Base-by-base conservation (phyloP, 2,113 vertebrate species). In the Nannospalax galili region DNA sequence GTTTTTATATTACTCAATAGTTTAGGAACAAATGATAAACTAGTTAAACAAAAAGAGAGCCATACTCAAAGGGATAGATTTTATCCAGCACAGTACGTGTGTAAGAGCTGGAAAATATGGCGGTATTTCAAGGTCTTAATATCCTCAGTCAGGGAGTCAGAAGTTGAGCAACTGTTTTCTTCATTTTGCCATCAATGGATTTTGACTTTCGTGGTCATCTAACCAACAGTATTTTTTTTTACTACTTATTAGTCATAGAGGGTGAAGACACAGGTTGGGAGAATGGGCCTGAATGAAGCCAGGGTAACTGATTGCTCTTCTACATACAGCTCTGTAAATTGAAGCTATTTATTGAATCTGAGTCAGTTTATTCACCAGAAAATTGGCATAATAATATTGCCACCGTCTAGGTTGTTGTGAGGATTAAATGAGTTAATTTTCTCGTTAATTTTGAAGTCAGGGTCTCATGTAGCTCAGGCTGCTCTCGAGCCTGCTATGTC, bases 11-110 rank as follows among this genome's bases (percentile, higher is more conserved):
- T 3, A 56, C 12, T 24, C 1, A 77, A 30, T 40, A 75, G 42
- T 75, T 96, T 52, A 74, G 94, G 62, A 74, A 87, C 42, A 80
- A 90, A 93, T 56, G 48, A 91, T 91, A 86, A 84, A 78, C 65
- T 40, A 90, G 80, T 95, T 73, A 92, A 85, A 26, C 4, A 15
- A 69, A 91, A 91, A 79, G 52, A 42, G 84, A 90, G 45, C 42
- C 28, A 84, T 75, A 32, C 82, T 90, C 42, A 60, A 77, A 95
- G 37, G n/a, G 4, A 37, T 91, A 40, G 64, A n/a, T 74, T 92
- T 95, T 82, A 5, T 30, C 45, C 60, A 82, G 30, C 5, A 8
- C 1, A 80, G 15, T 7, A n/a, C 58, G 72, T 35, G 7, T 72
- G 5, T n/a, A 74, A 72, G 67, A 52, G 7, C n/a, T 77, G 40